A percentile compares a stretch with the other conserved stretches of the same genome.
phyloP scores from a whole-genome alignment of 2,888 invertebrate species.

The Orthosia incerta region DNA sequence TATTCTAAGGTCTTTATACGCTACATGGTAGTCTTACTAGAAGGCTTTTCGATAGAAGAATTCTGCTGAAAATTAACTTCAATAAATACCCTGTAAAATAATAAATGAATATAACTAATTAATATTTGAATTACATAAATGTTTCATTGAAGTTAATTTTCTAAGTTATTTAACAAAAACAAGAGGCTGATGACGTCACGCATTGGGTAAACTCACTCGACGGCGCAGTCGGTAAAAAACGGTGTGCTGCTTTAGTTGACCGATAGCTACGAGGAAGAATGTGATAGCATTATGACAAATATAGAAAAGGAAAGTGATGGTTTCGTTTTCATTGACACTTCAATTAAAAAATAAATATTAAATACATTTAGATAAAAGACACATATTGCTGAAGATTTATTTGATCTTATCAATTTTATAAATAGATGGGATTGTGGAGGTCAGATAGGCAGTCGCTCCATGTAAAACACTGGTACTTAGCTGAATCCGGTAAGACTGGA shows the following conservation, averaged over 20 bases:
- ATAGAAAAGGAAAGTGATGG: slow-evolving; percentile 27
- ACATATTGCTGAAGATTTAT: background rate
- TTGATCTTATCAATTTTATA: background rate
- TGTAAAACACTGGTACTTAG: too few relatives aligned
- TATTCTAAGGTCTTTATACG: too few relatives aligned
- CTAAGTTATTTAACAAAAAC: slow-evolving; percentile 55
- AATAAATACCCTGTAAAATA: background rate
- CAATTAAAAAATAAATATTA: background rate
- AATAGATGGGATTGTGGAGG: too few relatives aligned
- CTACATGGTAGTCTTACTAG: too few relatives aligned
- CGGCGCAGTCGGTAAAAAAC: slow-evolving; percentile 40
- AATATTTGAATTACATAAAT: slow-evolving; percentile 41
- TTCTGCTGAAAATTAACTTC: background rate
- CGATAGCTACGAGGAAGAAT: slow-evolving; percentile 49
- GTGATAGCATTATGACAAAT: slow-evolving; percentile 10
- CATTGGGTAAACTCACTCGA: slow-evolving; percentile 46
- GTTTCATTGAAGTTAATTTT: slow-evolving; percentile 45
- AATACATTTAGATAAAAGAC: background rate
- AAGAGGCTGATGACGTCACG: slow-evolving; percentile 52
- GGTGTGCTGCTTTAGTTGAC: slow-evolving; percentile 38
- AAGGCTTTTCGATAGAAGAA: background rate
- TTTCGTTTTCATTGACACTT: slow-evolving; percentile 2
- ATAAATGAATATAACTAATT: slow-evolving; percentile 11
- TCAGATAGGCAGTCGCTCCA: too few relatives aligned
- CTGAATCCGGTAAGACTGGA: too few relatives aligned